Percentiles rank a stretch among this genome's conserved stretches.
These are phyloP conservation scores for Xyliphius kryptos DNA, from an alignment of 2,113 vertebrate species.

Conservation along the genomic window DNA sequence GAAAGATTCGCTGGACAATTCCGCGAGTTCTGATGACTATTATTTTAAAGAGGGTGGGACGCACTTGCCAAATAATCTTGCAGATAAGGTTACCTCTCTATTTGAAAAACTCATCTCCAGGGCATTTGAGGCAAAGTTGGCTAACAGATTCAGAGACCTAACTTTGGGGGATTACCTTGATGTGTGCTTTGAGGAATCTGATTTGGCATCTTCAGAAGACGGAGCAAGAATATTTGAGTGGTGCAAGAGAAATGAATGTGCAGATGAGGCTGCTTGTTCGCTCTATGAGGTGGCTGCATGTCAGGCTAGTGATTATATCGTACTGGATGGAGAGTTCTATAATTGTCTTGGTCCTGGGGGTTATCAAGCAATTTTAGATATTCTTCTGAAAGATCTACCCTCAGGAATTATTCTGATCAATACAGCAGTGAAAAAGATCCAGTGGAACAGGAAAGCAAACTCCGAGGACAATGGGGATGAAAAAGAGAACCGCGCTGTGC, in stretches of 20 bases:
- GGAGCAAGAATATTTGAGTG: slow-evolving; percentile 47
- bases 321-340: slow-evolving; percentile 47
- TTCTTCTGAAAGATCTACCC: slow-evolving; percentile 42
- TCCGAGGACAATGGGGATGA: neutral
- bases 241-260: slow-evolving; percentile 52
- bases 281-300: slow-evolving; percentile 51
- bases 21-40: slow-evolving; percentile 40
- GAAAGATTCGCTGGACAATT: slow-evolving; percentile 9
- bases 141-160: slow-evolving; percentile 21
- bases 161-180: slow-evolving; percentile 50
- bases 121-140: slow-evolving; percentile 38
- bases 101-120: slow-evolving; percentile 42
- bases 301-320: slow-evolving; percentile 43
- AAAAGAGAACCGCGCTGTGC: slow-evolving; percentile 23
- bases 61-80: slow-evolving; percentile 23
- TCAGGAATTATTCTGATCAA: slow-evolving; percentile 29
- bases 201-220: slow-evolving; percentile 16
- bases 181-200: slow-evolving; percentile 27
- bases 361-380: slow-evolving; percentile 47
- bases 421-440: slow-evolving; percentile 37
- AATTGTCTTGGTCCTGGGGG: slow-evolving; percentile 49
- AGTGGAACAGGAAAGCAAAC: slow-evolving; percentile 27
- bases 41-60: slow-evolving; percentile 48
- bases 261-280: slow-evolving; percentile 51
- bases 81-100: slow-evolving; percentile 38